phyloP scores from a whole-genome alignment of 2,888 invertebrate genomes.

The Mesorhabditis belari region DNA sequence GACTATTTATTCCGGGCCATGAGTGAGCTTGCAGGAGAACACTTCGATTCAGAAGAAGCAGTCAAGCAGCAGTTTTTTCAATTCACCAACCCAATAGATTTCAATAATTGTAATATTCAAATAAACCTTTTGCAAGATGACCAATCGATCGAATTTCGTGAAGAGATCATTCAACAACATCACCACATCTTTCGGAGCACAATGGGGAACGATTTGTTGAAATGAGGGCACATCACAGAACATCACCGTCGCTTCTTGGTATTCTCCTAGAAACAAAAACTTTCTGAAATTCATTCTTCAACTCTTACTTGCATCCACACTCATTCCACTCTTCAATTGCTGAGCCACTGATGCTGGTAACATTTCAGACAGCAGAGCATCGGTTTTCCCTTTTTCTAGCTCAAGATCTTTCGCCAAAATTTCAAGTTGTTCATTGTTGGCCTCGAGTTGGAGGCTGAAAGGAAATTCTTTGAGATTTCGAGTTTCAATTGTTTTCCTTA shows the following conservation, averaged over 20 bases:
- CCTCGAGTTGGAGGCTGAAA: conserved; percentile 43
- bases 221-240: conserved; percentile 55
- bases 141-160: conserved; percentile 38
- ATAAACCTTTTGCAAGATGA: conserved; percentile 18
- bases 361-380: conserved; percentile 53
- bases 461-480: neutral
- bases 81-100: too few relatives aligned
- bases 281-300: neutral
- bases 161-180: conserved; percentile 43
- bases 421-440: conserved; percentile 44
- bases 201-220: conserved; percentile 53
- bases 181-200: conserved; percentile 41
- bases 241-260: conserved; percentile 51
- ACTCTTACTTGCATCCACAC: conserved; percentile 47
- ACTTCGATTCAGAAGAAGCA: too few relatives aligned
- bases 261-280: conserved; percentile 25
- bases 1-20: too few relatives aligned
- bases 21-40: too few relatives aligned
- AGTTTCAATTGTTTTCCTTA: neutral
- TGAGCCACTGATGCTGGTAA: conserved; percentile 53
- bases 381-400: conserved; percentile 48
- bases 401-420: conserved; percentile 42
- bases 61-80: too few relatives aligned
- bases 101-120: neutral
- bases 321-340: conserved; percentile 51